Base-by-base conservation (phyloP, 1,140 invertebrate genomes). In the Hylyphantes graminicola region DNA sequence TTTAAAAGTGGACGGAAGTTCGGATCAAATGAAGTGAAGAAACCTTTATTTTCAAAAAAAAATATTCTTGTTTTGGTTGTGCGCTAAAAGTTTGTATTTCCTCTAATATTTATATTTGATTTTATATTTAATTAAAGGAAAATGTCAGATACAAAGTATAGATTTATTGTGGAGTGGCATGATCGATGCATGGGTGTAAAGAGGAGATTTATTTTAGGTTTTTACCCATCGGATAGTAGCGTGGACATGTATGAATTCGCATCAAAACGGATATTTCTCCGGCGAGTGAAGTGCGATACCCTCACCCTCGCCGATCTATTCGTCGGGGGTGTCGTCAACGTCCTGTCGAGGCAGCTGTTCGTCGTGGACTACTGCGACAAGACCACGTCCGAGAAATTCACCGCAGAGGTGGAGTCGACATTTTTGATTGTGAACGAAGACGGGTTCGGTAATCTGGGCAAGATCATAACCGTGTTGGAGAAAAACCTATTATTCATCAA, bases 111-210 rank as follows among this genome's bases (percentile, higher is more conserved):
- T 61, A 61, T 17, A 61, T 61, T 61, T 15, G 57, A 61, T n/a
- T n/a, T n/a, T n/a, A n/a, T n/a, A n/a, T n/a, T n/a, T n/a, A 35
- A 35, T n/a, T n/a, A 35, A 35, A 5, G 35, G 35, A 35, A 35
- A 35, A 84, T 84, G 81, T 61, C 12, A 21, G 81, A 76, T 50
- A 76, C 78, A 61, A 78, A 57, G 51, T 85, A 85, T 55, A 9
- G 75, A 10, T 96, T 96, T 90, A 90, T 93, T 85, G 93, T 93
- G 19, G 94, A 96, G 90, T 97, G 95, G 95, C 95, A 93, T 88
- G 95, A 96, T 87, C 92, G 93, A 86, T 92, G 94, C 87, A 93
- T 95, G 0, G 93, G 92, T 70, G 89, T 94, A 6, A 90, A 93
- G 19, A 93, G 93, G 86, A 92, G 92, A 85, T 96, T 94, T 89